A percentile compares a stretch with the other conserved stretches of the same genome.
phyloP scores from a whole-genome alignment of 1,140 invertebrate genomes.

The Lepidostoma basale region DNA sequence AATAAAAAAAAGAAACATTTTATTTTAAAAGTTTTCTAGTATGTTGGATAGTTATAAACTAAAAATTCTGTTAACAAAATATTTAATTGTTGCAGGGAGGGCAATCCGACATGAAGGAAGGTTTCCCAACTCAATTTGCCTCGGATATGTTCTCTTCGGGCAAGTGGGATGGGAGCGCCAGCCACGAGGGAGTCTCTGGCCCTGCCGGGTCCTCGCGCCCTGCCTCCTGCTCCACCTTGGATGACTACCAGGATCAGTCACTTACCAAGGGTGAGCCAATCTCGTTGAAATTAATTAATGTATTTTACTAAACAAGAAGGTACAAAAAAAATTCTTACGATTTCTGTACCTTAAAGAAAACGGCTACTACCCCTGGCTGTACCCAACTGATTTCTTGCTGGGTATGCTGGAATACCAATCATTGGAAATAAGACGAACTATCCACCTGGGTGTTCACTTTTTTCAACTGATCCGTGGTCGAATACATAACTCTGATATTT shows the following conservation, averaged over 20 bases:
- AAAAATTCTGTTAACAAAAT: neutral
- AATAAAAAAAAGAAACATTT: no score
- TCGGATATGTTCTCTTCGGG: conserved; percentile 38
- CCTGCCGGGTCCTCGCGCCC: neutral
- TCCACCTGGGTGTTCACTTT: no score
- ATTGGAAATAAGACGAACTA: no score
- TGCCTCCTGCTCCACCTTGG: conserved; percentile 2
- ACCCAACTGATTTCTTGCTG: no score
- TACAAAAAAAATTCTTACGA: no score
- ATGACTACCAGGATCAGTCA: conserved; percentile 38
- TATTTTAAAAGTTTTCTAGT: neutral
- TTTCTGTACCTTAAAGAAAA: no score
- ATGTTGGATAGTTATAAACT: neutral
- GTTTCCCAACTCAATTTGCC: conserved; percentile 41
- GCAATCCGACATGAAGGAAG: conserved; percentile 28
- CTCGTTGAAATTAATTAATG: conserved; percentile 39
- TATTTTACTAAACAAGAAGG: no score
- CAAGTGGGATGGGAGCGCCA: conserved; percentile 3
- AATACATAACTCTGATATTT: no score
- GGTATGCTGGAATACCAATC: no score
- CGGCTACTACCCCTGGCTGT: no score
- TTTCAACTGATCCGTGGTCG: no score
- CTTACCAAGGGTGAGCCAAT: conserved; percentile 37
- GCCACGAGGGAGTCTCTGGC: neutral
- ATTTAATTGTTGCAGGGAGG: conserved; percentile 15